These are phyloP conservation scores for Sarcophaga caerulescens DNA, from an alignment of 2,888 invertebrate genomes.

Conservation along the genomic window DNA sequence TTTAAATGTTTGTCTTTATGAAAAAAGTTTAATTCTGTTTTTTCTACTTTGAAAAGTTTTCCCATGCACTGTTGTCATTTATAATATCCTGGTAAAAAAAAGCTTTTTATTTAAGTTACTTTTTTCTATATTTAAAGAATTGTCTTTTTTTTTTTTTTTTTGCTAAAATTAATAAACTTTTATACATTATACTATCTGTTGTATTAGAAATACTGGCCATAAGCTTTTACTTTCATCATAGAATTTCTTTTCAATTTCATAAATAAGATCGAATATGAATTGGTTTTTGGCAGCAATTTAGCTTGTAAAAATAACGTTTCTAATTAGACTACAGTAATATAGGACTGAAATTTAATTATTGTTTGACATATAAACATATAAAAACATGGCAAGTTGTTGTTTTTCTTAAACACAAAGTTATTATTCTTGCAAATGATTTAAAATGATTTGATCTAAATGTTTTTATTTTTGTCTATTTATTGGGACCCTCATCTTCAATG, in stretches of 20 bases:
- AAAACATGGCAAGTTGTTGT: no score
- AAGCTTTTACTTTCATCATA: neutral
- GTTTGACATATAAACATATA: no score
- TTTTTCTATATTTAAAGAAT: neutral
- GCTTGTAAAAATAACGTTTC: no score
- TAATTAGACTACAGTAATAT: no score
- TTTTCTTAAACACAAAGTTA: no score
- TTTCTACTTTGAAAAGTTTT: conserved; percentile 21
- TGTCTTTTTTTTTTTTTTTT: neutral
- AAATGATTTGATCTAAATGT: neutral
- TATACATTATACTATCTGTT: neutral
- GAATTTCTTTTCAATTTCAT: no score
- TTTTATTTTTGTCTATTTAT: neutral
- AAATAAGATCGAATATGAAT: no score
- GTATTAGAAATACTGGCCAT: neutral
- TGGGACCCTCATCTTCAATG: neutral
- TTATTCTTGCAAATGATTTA: neutral
- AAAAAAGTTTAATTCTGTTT: conserved; percentile 20
- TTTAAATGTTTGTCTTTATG: conserved; percentile 47
- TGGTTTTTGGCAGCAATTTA: no score
- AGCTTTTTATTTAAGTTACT: neutral
- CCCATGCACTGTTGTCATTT: conserved; percentile 38
- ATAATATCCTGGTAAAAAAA: conserved; percentile 22
- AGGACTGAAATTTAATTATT: no score
- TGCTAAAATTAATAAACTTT: neutral